These are phyloP conservation scores for Drosophila oshimai DNA, from an alignment of 1,140 invertebrate species.

Conservation along the genomic window DNA sequence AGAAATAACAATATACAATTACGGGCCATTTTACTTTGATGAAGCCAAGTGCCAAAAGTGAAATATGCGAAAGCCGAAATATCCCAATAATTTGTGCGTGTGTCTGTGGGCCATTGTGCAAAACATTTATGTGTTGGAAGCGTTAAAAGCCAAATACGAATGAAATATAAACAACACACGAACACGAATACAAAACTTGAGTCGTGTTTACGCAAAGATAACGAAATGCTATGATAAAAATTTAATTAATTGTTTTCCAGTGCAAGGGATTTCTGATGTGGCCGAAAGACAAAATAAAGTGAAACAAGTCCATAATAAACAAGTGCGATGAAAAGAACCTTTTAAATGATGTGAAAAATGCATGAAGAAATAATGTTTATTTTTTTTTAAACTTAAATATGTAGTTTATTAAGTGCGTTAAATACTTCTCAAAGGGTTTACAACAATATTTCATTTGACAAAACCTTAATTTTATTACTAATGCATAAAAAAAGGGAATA, in stretches of 20 bases:
- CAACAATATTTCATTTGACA: too few relatives aligned
- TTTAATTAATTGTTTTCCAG: constrained; percentile 33
- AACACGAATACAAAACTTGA: constrained; percentile 14
- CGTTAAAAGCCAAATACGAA: constrained; percentile 26
- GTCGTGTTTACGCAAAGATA: constrained; percentile 26
- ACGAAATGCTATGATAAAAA: constrained; percentile 35
- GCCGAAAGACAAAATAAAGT: neutral
- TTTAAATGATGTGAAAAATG: too few relatives aligned
- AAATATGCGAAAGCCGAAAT: constrained; percentile 22
- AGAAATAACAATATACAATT: neutral
- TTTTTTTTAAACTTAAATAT: too few relatives aligned
- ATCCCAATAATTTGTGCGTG: constrained; percentile 19
- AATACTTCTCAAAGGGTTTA: too few relatives aligned
- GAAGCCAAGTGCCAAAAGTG: neutral
- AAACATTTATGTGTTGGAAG: constrained; percentile 45
- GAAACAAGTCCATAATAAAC: neutral
- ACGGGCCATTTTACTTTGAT: constrained; percentile 17
- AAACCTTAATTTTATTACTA: too few relatives aligned
- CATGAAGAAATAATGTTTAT: too few relatives aligned
- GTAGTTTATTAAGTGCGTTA: too few relatives aligned
- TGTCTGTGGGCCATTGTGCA: constrained; percentile 28
- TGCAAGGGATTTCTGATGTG: neutral
- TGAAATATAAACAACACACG: constrained; percentile 2
- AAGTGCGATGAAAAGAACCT: neutral
- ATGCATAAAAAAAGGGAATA: too few relatives aligned